Percentiles rank a stretch among this genome's conserved stretches.
Conservation (phyloP, 1,140 invertebrate species). For the Akabosia matsudoensis region DNA sequence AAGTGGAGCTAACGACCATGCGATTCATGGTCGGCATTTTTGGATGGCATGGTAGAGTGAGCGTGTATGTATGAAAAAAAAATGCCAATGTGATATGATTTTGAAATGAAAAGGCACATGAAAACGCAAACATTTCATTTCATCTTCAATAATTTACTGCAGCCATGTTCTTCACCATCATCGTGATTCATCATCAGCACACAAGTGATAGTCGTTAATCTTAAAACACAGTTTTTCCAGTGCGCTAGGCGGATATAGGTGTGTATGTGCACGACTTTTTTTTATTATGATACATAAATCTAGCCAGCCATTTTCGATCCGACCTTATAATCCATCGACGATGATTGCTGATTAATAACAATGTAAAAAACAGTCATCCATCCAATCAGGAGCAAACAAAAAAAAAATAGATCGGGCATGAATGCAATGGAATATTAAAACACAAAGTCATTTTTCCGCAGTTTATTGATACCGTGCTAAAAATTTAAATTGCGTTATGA, state of each 20-base stretch:
- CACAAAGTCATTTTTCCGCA: background rate
- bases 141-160: background rate
- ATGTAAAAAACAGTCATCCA: background rate
- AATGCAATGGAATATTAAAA: background rate
- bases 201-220: background rate
- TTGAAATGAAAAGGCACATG: background rate
- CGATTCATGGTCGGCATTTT: background rate
- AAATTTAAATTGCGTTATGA: background rate
- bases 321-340: background rate
- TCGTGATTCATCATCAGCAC: background rate
- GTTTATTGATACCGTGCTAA: conserved; percentile 2
- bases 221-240: background rate
- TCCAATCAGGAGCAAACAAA: conserved; percentile 3
- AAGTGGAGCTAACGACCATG: too few relatives aligned
- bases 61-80: background rate
- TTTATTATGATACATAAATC: background rate
- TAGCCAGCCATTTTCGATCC: background rate
- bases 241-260: background rate
- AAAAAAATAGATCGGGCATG: background rate
- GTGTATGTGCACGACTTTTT: background rate
- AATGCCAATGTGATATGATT: background rate
- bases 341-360: background rate
- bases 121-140: background rate
- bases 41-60: background rate
- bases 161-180: background rate